Conservation (phyloP, 2,797 vertebrate genomes). For the Sarcophilus harrisii region DNA sequence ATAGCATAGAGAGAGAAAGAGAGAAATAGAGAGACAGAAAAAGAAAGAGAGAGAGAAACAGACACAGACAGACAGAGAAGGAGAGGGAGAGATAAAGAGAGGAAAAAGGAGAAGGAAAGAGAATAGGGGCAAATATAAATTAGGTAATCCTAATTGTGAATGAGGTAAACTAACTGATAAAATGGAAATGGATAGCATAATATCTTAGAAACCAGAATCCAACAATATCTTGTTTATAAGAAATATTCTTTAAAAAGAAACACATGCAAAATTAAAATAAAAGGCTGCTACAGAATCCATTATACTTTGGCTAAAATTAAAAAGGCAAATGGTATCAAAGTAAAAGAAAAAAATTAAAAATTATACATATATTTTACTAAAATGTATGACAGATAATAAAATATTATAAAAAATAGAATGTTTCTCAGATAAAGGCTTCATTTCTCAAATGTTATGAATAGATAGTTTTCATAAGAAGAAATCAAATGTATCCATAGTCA, state of each 20-base stretch:
- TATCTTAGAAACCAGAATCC: not conserved
- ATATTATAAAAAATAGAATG: not conserved
- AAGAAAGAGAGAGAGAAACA: not conserved
- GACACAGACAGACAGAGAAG: too few species aligned
- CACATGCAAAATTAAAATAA: not conserved
- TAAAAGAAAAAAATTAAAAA: not conserved
- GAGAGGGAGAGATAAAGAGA: not conserved
- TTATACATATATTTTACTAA: not conserved
- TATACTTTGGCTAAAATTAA: not conserved
- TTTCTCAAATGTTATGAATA: not conserved
- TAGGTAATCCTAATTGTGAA: not conserved
- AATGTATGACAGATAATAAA: not conserved
- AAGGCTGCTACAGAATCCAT: not conserved
- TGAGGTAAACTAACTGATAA: not conserved
- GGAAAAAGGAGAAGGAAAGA: not conserved
- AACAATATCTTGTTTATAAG: not conserved
- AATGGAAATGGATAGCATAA: not conserved
- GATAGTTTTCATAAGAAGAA: not conserved
- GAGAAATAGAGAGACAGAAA: too few species aligned
- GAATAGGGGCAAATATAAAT: not conserved
- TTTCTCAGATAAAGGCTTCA: not conserved
- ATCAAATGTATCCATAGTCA: not conserved
- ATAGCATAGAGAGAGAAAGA: too few species aligned
- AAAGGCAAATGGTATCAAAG: not conserved
- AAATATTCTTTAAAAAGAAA: not conserved